Conservation (phyloP, 2,888 invertebrate species). For the Spisula solida region DNA sequence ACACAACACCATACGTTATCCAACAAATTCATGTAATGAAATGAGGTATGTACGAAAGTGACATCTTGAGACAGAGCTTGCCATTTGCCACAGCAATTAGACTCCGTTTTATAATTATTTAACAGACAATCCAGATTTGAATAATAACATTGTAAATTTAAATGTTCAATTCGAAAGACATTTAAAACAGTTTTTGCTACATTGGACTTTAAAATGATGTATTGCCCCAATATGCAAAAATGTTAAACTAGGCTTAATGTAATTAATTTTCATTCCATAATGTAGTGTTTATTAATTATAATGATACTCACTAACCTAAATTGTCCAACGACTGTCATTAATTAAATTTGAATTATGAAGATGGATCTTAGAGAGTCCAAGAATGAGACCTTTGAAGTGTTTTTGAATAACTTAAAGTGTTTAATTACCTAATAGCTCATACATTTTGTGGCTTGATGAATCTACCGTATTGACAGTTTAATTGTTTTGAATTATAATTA, state of each 20-base stretch:
- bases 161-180: conserved; percentile 24
- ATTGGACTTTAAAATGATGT: conserved; percentile 27
- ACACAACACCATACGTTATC: not conserved
- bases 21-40: not conserved
- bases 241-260: conserved; percentile 43
- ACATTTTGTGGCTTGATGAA: conserved; percentile 49
- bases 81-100: not conserved
- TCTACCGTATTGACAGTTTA: conserved; percentile 51
- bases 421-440: conserved; percentile 43
- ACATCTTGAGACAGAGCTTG: not conserved
- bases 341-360: conserved; percentile 51
- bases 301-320: conserved; percentile 35
- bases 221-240: conserved; percentile 33
- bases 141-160: conserved; percentile 18
- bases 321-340: conserved; percentile 25
- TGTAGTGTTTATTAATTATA: conserved; percentile 64
- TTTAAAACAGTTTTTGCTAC: conserved; percentile 27
- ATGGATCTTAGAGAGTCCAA: conserved; percentile 26
- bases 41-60: not conserved
- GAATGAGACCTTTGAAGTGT: conserved; percentile 55
- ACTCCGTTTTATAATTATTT: not conserved
- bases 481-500: conserved; percentile 64
- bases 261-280: conserved; percentile 61
- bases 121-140: conserved; percentile 9
- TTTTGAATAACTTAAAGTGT: conserved; percentile 56